Evolutionary conservation across 2,888 invertebrate genomes (phyloP).

Genomic region (Blastobasis lacticolella): DNA sequence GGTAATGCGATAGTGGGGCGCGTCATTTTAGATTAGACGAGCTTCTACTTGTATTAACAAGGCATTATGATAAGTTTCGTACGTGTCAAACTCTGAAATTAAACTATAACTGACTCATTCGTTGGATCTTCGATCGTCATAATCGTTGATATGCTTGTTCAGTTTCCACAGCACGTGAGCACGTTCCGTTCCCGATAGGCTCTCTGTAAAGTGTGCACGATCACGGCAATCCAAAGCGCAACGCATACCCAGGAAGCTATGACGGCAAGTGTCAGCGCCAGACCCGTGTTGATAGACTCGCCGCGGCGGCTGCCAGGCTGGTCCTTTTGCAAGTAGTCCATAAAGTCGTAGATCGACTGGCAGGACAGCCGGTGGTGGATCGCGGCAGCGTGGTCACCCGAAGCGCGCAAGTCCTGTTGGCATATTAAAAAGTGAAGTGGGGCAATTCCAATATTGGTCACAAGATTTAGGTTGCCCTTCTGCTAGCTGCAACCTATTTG

Average conservation of each 20-base stretch:
- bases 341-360: slow-evolving; percentile 84
- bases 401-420: slow-evolving; percentile 57
- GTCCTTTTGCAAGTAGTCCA: slow-evolving; percentile 87
- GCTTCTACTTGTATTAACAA: too few relatives aligned
- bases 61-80: too few relatives aligned
- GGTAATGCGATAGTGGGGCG: too few relatives aligned
- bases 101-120: too few relatives aligned
- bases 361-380: slow-evolving; percentile 81
- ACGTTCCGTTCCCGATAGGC: slow-evolving; percentile 60
- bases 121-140: too few relatives aligned
- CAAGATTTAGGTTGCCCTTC: too few relatives aligned
- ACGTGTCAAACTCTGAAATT: too few relatives aligned
- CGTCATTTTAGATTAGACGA: too few relatives aligned
- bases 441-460: too few relatives aligned
- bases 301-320: slow-evolving; percentile 77
- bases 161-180: slow-evolving; percentile 65
- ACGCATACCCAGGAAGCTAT: slow-evolving; percentile 77
- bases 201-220: slow-evolving; percentile 69
- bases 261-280: slow-evolving; percentile 79
- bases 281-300: slow-evolving; percentile 82
- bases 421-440: too few relatives aligned
- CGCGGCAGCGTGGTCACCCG: slow-evolving; percentile 74
- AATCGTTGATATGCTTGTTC: slow-evolving; percentile 1
- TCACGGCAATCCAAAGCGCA: slow-evolving; percentile 68
- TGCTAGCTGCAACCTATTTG: too few relatives aligned